These are phyloP conservation scores for Drosophila equinoxialis DNA, from an alignment of 1,140 invertebrate species.

Conservation along the genomic window DNA sequence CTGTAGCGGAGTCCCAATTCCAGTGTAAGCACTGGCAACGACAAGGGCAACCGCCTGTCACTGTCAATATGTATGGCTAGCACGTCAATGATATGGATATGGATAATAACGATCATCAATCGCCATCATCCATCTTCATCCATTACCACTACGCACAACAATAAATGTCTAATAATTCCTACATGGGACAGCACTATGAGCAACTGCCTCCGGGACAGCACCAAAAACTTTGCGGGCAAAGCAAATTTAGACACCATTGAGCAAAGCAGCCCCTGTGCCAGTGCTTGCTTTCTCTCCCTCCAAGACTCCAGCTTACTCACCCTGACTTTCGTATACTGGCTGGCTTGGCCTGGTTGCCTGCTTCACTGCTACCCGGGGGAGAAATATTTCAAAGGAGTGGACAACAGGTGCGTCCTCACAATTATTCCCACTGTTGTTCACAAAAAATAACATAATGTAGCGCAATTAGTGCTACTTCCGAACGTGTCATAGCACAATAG, in stretches of 20 bases:
- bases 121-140: slow-evolving; percentile 73
- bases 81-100: slow-evolving; percentile 42
- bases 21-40: slow-evolving; percentile 1
- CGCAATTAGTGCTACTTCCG: slow-evolving; percentile 10
- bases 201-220: slow-evolving; percentile 10
- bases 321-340: not conserved
- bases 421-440: slow-evolving; percentile 6
- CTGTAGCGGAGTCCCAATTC: not conserved
- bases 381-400: not conserved
- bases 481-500: not conserved
- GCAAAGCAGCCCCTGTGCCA: slow-evolving; percentile 4
- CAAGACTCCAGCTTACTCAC: not conserved
- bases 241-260: slow-evolving; percentile 27
- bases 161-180: slow-evolving; percentile 59
- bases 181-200: slow-evolving; percentile 30
- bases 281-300: not conserved
- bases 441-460: slow-evolving; percentile 1
- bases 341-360: not conserved
- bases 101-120: slow-evolving; percentile 65
- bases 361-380: not conserved
- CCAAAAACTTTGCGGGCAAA: slow-evolving; percentile 14
- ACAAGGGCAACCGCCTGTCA: slow-evolving; percentile 21
- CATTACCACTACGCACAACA: slow-evolving; percentile 49
- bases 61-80: slow-evolving; percentile 25
- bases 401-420: slow-evolving; percentile 3